phyloP scores from a whole-genome alignment of 2,113 vertebrate species.

The Pseudopipra pipra region DNA sequence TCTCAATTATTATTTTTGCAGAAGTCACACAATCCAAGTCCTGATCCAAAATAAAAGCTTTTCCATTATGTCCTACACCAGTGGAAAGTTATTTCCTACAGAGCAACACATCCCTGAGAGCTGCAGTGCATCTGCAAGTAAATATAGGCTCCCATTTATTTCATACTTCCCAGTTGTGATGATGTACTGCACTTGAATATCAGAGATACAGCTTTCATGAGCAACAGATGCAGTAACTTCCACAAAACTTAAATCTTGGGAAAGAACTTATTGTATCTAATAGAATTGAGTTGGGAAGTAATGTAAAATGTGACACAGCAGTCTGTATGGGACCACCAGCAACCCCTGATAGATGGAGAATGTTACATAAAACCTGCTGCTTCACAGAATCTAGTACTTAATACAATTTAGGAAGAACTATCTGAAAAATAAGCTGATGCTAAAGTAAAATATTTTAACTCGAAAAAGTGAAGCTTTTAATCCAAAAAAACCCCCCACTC shows the following conservation, averaged over 20 bases:
- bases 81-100: not conserved
- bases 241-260: not conserved
- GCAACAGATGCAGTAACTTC: not conserved
- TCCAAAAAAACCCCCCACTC: not conserved
- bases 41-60: not conserved
- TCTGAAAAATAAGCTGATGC: not conserved
- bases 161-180: not conserved
- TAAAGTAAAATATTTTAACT: not conserved
- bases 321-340: not conserved
- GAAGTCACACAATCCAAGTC: not conserved
- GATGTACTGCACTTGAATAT: not conserved
- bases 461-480: not conserved
- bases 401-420: not conserved
- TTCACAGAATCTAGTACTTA: not conserved
- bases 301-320: not conserved
- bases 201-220: not conserved
- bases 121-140: not conserved
- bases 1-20: not conserved
- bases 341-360: not conserved
- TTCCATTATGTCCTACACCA: not conserved
- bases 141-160: not conserved
- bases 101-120: not conserved
- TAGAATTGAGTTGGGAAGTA: not conserved
- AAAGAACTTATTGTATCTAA: not conserved
- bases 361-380: accelerated